phyloP scores from a whole-genome alignment of 2,888 invertebrate genomes.

The Diogma glabrata region DNA sequence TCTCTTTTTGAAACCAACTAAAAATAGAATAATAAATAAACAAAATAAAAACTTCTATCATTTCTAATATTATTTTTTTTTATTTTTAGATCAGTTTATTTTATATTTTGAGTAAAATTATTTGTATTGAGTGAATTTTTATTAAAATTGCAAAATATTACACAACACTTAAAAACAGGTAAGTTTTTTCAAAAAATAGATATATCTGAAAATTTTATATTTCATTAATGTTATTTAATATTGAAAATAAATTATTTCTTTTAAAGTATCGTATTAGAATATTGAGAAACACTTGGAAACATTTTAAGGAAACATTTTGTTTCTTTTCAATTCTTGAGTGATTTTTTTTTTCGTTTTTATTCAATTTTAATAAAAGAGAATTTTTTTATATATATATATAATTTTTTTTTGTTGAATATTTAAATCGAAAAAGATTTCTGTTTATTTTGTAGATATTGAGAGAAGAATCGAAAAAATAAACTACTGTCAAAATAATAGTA shows the following conservation, averaged over 20 bases:
- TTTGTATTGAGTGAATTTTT: too few relatives aligned
- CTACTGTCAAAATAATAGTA: constrained; percentile 6
- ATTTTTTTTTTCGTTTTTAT: background rate
- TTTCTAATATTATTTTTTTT: constrained; percentile 1
- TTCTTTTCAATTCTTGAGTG: background rate
- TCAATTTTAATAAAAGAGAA: constrained; percentile 5
- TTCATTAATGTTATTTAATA: too few relatives aligned
- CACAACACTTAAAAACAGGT: too few relatives aligned
- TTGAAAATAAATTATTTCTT: too few relatives aligned
- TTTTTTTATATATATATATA: background rate
- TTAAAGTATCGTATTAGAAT: too few relatives aligned
- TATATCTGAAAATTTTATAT: too few relatives aligned
- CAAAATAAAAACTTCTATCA: background rate
- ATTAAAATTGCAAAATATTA: too few relatives aligned
- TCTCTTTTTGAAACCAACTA: constrained; percentile 24
- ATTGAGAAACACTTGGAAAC: too few relatives aligned
- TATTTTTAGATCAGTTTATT: background rate
- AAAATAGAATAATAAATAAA: background rate
- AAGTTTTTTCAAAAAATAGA: too few relatives aligned
- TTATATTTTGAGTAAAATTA: constrained; percentile 5
- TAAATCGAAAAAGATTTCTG: background rate
- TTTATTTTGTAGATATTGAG: background rate
- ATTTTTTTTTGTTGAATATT: too few relatives aligned
- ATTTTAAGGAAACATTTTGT: too few relatives aligned
- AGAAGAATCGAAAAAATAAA: constrained; percentile 1